Evolutionary conservation across 2,113 vertebrate species (phyloP), one percentile per base, ranked within the genome.

Genomic region (Heliornis fulica): DNA sequence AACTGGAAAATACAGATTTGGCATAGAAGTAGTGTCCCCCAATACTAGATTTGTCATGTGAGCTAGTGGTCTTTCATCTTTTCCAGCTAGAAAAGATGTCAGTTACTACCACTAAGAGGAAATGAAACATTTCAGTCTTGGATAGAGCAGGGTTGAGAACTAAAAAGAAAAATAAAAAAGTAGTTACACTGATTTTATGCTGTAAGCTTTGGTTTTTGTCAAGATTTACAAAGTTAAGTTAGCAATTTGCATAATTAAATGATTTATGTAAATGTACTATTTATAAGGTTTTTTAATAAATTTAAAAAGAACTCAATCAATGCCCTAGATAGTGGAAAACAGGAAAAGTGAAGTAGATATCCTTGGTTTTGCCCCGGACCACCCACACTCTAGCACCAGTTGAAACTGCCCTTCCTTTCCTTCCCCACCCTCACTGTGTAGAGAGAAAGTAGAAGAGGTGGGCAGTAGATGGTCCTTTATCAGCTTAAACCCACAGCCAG

Each of bases 401-500:
- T 0, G 2, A 46, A n/a, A 8, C 7, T 64, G 19, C 20, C 12
- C 8, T 60, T 28, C 17, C 13, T 53, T 59, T 69, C 4, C 6
- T 82, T 76, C 26, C 71, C 21, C 15, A 29, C 8, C 5, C 4
- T 40, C 19, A 14, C 6, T 15, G 9, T 71, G 31, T n/a, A n/a
- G n/a, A n/a, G n/a, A 76, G 48, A 84, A 70, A 76, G 19, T 5
- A 31, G 50, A 69, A 22, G 9, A 69, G 25, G 13, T 40, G 15
- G 6, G 7, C 6, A 45, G 18, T 1, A 0, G 29, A n/a, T 2
- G 1, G 2, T 3, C 2, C 11, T 64, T 45, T 84, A 11, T 26
- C 20, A 71, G 5, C 17, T 28, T 56, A 5, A 5, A 68, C 36
- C 31, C 10, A 45, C 20, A 61, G 9, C 21, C 29, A 48, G 22